Conservation (phyloP, 2,888 invertebrate genomes). For the Artemia sinica region DNA sequence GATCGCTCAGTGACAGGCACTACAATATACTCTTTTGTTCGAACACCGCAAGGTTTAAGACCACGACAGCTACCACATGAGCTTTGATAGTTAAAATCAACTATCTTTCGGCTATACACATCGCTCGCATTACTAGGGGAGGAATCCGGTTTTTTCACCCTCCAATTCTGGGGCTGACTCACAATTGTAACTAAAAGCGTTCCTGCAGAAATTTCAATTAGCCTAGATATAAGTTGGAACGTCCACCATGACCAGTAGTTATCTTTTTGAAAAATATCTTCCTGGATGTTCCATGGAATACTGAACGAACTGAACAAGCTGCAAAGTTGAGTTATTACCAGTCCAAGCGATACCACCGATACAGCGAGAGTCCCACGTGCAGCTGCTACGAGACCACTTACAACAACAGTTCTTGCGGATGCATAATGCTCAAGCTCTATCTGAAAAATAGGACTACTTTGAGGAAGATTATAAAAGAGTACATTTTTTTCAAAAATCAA, state of each 20-base stretch:
- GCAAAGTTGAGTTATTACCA: slow-evolving; percentile 67
- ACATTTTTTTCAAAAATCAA: too few species aligned
- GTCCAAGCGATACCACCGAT: slow-evolving; percentile 60
- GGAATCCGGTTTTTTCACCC: slow-evolving; percentile 1
- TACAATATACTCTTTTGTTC: slow-evolving; percentile 11
- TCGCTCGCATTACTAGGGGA: slow-evolving; percentile 5
- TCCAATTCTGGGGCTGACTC: slow-evolving; percentile 38
- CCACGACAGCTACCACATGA: slow-evolving; percentile 8
- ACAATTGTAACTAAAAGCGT: slow-evolving; percentile 71
- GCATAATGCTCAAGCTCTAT: background rate
- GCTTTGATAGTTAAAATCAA: slow-evolving; percentile 3
- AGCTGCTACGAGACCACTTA: slow-evolving; percentile 48
- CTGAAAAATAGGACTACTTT: background rate
- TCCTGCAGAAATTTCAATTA: slow-evolving; percentile 73
- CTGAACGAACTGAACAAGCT: slow-evolving; percentile 47
- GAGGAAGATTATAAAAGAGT: background rate
- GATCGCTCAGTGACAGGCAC: slow-evolving; percentile 13
- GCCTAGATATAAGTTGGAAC: slow-evolving; percentile 64
- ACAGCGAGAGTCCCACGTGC: slow-evolving; percentile 76
- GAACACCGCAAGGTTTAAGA: slow-evolving; percentile 9
- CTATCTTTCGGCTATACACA: slow-evolving; percentile 6
- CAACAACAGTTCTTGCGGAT: background rate
- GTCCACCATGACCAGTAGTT: slow-evolving; percentile 69
- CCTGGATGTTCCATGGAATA: slow-evolving; percentile 24
- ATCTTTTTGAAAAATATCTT: background rate